phyloP scores from a whole-genome alignment of 2,113 vertebrate genomes.

The Pyrgilauda ruficollis region DNA sequence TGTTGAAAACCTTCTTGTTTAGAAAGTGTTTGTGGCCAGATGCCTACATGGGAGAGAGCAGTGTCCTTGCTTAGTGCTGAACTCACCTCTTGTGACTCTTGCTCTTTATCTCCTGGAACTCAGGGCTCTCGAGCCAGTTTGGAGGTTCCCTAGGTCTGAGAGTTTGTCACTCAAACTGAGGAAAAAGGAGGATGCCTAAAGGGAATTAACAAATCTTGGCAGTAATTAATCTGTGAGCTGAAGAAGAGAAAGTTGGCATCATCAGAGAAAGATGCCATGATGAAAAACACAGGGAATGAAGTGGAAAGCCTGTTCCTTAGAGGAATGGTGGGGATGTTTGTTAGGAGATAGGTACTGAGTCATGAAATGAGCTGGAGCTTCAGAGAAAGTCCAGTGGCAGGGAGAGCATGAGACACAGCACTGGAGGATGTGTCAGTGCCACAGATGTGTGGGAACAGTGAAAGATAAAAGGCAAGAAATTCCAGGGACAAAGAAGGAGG shows the following conservation, averaged over 20 bases:
- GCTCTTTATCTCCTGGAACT: not conserved
- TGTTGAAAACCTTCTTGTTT: constrained; percentile 25
- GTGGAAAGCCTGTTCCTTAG: not conserved
- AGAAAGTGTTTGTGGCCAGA: not conserved
- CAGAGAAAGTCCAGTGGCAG: not conserved
- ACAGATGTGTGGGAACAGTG: not conserved
- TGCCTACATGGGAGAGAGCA: not conserved
- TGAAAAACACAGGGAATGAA: not conserved
- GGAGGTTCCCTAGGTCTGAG: not conserved
- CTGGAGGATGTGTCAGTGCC: not conserved
- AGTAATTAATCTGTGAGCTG: not conserved
- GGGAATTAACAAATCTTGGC: not conserved
- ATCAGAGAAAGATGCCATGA: not conserved
- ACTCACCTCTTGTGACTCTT: not conserved
- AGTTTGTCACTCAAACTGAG: not conserved
- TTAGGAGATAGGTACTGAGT: not conserved
- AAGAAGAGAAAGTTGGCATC: not conserved
- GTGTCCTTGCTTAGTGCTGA: not conserved
- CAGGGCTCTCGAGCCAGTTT: not conserved
- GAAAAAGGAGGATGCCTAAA: not conserved
- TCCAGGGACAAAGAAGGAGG: not conserved
- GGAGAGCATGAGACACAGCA: not conserved
- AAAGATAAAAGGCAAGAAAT: not conserved
- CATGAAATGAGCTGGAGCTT: not conserved
- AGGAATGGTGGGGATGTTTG: not conserved